Conservation (phyloP, 2,113 vertebrate species). For the Siniperca chuatsi region DNA sequence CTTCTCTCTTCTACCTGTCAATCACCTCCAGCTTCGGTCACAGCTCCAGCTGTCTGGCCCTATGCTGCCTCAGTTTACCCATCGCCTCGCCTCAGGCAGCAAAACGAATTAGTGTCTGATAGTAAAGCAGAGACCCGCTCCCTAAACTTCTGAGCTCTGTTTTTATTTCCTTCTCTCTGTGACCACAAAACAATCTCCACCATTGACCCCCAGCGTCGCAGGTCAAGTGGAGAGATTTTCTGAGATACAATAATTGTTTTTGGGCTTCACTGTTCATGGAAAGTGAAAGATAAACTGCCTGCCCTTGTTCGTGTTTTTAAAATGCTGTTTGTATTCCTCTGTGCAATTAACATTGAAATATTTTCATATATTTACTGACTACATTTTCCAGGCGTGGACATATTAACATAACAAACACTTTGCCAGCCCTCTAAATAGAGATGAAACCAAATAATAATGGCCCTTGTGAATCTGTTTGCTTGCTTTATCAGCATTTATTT, state of each 20-base stretch:
- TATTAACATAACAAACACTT: slow-evolving; percentile 1
- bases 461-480: neutral
- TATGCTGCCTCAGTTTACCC: neutral
- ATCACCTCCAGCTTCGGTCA: neutral
- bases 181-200: slow-evolving; percentile 42
- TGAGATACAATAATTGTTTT: neutral
- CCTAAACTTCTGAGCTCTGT: slow-evolving; percentile 1
- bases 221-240: slow-evolving; percentile 22
- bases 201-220: slow-evolving; percentile 1
- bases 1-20: slow-evolving; percentile 10
- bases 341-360: neutral
- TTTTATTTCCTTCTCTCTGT: slow-evolving; percentile 18
- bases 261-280: neutral
- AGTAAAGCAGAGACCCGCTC: slow-evolving; percentile 25
- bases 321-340: neutral
- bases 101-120: slow-evolving; percentile 45
- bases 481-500: slow-evolving; percentile 1
- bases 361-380: neutral
- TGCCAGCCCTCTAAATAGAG: neutral
- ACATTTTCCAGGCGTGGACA: neutral
- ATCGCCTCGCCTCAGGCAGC: slow-evolving; percentile 43
- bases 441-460: slow-evolving; percentile 12
- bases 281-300: neutral
- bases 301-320: no score
- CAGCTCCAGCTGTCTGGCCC: neutral